These are phyloP conservation scores for Neoniphon sammara DNA, from an alignment of 2,797 vertebrate species.

Conservation along the genomic window DNA sequence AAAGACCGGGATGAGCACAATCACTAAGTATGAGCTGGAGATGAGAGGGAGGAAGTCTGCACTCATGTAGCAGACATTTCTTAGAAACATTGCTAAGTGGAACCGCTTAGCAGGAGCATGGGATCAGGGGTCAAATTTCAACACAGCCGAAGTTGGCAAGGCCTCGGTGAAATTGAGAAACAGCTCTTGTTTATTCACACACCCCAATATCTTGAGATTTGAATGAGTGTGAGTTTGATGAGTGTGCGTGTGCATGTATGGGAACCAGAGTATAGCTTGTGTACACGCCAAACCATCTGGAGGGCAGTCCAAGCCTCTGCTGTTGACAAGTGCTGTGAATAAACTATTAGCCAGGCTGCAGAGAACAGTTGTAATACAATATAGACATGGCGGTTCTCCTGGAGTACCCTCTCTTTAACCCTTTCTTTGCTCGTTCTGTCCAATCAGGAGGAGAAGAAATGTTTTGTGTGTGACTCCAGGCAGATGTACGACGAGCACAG, in stretches of 20 bases:
- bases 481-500: conserved; percentile 80
- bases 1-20: conserved; percentile 60
- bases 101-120: conserved; percentile 25
- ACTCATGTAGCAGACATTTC: conserved; percentile 9
- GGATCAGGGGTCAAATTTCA: conserved; percentile 42
- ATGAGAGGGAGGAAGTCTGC: conserved; percentile 19
- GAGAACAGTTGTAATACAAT: conserved; percentile 1
- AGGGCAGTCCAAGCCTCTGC: conserved; percentile 21
- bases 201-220: conserved; percentile 25
- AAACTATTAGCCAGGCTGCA: conserved; percentile 6
- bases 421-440: neutral
- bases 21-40: conserved; percentile 49
- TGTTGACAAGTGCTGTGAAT: conserved; percentile 28
- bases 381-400: conserved; percentile 17
- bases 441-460: conserved; percentile 98
- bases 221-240: conserved; percentile 23
- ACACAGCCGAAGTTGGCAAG: conserved; percentile 34
- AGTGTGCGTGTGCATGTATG: conserved; percentile 25
- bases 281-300: conserved; percentile 50
- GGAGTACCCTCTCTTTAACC: neutral
- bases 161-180: conserved; percentile 39
- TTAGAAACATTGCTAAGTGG: conserved; percentile 27
- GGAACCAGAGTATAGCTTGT: conserved; percentile 4
- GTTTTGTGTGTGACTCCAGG: conserved; percentile 92
- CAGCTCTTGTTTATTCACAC: conserved; percentile 47